Evolutionary conservation across 64 coral and sea anemone species (phyloP).

Genomic region (Dendronephthya gigantea): DNA sequence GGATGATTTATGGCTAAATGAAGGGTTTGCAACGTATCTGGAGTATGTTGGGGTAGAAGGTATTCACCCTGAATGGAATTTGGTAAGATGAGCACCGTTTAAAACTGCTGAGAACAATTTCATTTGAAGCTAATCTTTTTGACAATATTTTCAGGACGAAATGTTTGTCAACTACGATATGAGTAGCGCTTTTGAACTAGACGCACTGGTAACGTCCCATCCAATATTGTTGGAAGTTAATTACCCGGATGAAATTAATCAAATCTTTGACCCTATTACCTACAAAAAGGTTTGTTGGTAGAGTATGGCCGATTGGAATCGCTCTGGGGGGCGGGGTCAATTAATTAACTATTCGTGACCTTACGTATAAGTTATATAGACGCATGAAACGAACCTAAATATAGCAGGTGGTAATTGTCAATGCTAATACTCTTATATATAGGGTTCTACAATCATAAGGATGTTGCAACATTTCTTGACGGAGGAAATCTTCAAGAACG

Average conservation of each 20-base stretch:
- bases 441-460: neutral
- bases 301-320: too few relatives aligned
- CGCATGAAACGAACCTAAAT: too few relatives aligned
- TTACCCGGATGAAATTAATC: constrained; percentile 92
- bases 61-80: constrained; percentile 3
- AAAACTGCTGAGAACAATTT: too few relatives aligned
- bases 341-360: too few relatives aligned
- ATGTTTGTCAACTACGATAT: constrained; percentile 60
- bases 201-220: constrained; percentile 73
- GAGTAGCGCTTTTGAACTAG: constrained; percentile 56
- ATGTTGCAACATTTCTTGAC: neutral
- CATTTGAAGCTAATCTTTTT: too few relatives aligned
- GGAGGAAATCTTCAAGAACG: neutral
- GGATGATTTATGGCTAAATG: constrained; percentile 29
- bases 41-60: constrained; percentile 10
- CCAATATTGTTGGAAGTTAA: constrained; percentile 79
- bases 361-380: too few relatives aligned
- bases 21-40: constrained; percentile 26
- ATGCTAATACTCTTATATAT: neutral
- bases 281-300: constrained; percentile 66
- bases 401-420: too few relatives aligned
- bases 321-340: too few relatives aligned
- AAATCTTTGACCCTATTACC: constrained; percentile 90
- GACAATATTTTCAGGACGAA: constrained; percentile 21
- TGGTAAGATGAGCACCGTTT: neutral